Conservation (phyloP, 2,113 vertebrate species). For the Menidia beryllina region DNA sequence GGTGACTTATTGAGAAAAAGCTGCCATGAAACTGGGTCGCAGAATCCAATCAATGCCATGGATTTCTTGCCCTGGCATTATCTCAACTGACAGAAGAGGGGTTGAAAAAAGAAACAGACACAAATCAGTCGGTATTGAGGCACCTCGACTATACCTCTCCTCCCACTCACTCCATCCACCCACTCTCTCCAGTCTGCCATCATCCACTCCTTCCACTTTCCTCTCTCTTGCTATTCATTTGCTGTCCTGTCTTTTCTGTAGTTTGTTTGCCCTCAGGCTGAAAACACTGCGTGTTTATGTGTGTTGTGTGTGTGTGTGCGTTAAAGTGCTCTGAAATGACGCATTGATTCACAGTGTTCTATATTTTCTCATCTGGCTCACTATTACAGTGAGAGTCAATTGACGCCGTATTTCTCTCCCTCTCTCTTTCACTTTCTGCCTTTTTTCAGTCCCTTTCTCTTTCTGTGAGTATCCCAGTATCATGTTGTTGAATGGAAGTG, state of each 20-base stretch:
- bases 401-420: slow-evolving; percentile 59
- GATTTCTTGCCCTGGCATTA: slow-evolving; percentile 78
- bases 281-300: slow-evolving; percentile 55
- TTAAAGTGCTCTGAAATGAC: slow-evolving; percentile 70
- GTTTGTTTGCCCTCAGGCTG: slow-evolving; percentile 71
- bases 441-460: slow-evolving; percentile 38
- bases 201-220: slow-evolving; percentile 55
- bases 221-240: slow-evolving; percentile 68
- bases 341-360: slow-evolving; percentile 79
- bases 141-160: slow-evolving; percentile 54
- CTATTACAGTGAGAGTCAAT: slow-evolving; percentile 77
- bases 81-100: slow-evolving; percentile 60
- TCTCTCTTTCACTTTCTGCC: slow-evolving; percentile 52
- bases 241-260: slow-evolving; percentile 60
- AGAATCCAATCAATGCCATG: slow-evolving; percentile 80
- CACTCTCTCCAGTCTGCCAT: slow-evolving; percentile 57
- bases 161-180: slow-evolving; percentile 57
- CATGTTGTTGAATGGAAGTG: slow-evolving; percentile 67
- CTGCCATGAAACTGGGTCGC: slow-evolving; percentile 81
- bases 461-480: slow-evolving; percentile 57
- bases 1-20: slow-evolving; percentile 81
- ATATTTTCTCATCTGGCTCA: slow-evolving; percentile 79
- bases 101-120: slow-evolving; percentile 59
- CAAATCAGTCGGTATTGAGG: slow-evolving; percentile 68
- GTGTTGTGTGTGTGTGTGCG: slow-evolving; percentile 48